phyloP scores from a whole-genome alignment of 2,113 vertebrate species.

The Sprattus sprattus region DNA sequence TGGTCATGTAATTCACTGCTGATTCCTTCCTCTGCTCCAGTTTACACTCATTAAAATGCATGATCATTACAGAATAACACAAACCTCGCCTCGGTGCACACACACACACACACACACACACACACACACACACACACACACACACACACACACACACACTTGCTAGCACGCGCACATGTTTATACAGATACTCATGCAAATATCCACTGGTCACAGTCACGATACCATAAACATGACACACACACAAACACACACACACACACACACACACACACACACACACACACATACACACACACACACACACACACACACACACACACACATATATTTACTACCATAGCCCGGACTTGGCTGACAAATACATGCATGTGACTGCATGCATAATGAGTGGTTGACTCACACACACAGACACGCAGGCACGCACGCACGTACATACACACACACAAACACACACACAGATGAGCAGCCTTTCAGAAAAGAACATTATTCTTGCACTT shows the following conservation, averaged over 20 bases:
- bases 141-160: not conserved
- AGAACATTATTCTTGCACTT: not conserved
- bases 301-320: no score
- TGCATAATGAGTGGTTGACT: no score
- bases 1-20: not conserved
- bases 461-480: not conserved
- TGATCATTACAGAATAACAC: not conserved
- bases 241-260: not conserved
- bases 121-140: not conserved
- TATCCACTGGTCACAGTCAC: not conserved
- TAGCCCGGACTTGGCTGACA: not conserved
- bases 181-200: not conserved
- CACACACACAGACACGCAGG: not conserved
- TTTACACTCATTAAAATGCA: slow-evolving; percentile 26
- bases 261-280: slow-evolving; percentile 2
- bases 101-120: slow-evolving; percentile 2
- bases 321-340: not conserved
- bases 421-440: no score
- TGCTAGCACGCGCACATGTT: no score
- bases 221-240: not conserved
- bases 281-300: no score
- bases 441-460: no score
- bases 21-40: slow-evolving; percentile 13
- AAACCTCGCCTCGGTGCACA: not conserved
- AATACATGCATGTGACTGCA: not conserved